Evolutionary conservation across 2,113 vertebrate genomes (phyloP), one percentile per base, ranked within the genome.

Genomic region (Psittacara wagleri): DNA sequence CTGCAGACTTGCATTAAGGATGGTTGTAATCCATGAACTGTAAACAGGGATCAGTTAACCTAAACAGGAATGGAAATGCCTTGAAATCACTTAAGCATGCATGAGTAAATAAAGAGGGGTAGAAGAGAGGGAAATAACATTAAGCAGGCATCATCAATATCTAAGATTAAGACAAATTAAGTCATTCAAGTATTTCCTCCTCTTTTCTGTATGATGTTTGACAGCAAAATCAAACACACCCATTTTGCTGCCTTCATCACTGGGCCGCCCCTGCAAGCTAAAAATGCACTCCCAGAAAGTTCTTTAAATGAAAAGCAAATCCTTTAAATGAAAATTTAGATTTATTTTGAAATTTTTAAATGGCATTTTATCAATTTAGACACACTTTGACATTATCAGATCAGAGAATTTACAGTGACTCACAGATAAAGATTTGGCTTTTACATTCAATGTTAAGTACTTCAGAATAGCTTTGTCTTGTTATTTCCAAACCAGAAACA

Each of bases 401-500:
- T 96, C 91, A 96, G 57, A 83, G 67, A 89, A 83, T 94, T 95
- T 95, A 96, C 91, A 96, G 87, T 90, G 90, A 96, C 93, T 92
- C 84, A 94, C 2, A 49, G 68, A 96, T 88, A 91, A 91, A 90
- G 88, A 94, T 94, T 94, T 97, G 90, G 81, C 88, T 94, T 96
- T 89, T 95, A 96, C 96, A 96, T 96, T 96, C 94, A 96, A 96
- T 83, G 59, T 75, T 91, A 94, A 95, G 78, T 86, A 95, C 69
- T 90, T 95, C 83, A 94, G 85, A 94, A 94, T 69, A 94, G 62
- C 93, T 92, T 95, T 94, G 64, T 84, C 89, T 89, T 93, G 48
- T 95, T 95, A 95, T 86, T 96, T 95, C 93, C 96, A 97, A 94
- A 91, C 92, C 83, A 97, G 92, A 94, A 94, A 97, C 94, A 96